Evolutionary conservation across 2,797 vertebrate species (phyloP).

Genomic region (Chaenodraco wilsoni): DNA sequence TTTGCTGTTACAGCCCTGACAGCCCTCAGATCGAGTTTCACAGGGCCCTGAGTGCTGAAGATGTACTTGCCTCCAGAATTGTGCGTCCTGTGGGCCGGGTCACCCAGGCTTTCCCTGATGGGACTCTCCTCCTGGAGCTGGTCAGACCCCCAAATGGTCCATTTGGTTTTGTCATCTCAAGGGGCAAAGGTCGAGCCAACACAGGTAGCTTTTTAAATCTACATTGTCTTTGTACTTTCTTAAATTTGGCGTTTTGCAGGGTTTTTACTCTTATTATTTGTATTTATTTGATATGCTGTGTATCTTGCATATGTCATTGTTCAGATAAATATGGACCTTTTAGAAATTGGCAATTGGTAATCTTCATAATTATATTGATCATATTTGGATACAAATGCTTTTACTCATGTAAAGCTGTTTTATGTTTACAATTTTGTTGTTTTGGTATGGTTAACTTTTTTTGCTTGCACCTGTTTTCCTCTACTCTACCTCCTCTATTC

Average conservation of each 20-base stretch:
- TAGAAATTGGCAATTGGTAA: background rate
- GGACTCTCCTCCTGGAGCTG: constrained; percentile 91
- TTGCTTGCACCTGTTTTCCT: background rate
- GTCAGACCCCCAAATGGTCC: constrained; percentile 85
- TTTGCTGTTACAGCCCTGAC: constrained; percentile 62
- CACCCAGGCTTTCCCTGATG: constrained; percentile 90
- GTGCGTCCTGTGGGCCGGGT: constrained; percentile 86
- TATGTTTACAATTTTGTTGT: background rate
- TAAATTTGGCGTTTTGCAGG: background rate
- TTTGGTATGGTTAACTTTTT: background rate
- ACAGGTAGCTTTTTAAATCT: constrained; percentile 82
- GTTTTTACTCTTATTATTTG: background rate
- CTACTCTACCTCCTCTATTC: too few relatives aligned
- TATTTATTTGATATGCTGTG: background rate
- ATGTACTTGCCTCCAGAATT: constrained; percentile 82
- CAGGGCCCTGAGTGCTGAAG: constrained; percentile 86
- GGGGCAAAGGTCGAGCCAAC: constrained; percentile 90
- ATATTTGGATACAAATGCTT: constrained; percentile 5
- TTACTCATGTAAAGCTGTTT: background rate
- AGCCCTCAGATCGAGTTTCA: constrained; percentile 76
- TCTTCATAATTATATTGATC: background rate
- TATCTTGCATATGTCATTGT: background rate
- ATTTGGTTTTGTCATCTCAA: constrained; percentile 92
- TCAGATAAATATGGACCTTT: background rate
- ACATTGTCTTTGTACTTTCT: background rate